These are phyloP conservation scores for Micrastur ruficollis DNA, from an alignment of 2,797 vertebrate species.

Conservation along the genomic window DNA sequence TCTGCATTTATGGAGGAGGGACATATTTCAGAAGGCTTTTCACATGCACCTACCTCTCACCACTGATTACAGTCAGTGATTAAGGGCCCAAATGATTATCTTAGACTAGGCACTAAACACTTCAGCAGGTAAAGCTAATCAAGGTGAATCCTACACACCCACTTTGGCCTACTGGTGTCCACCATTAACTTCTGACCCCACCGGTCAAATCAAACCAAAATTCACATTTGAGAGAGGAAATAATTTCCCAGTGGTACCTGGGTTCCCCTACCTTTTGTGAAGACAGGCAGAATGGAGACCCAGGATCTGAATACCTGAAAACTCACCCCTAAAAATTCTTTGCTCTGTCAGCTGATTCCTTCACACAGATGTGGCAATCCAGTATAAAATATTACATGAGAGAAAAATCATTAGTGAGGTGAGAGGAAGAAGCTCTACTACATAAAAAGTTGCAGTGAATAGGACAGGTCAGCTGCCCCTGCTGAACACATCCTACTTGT, in stretches of 20 bases:
- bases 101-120: background rate
- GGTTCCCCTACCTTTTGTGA: background rate
- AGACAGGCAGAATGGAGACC: background rate
- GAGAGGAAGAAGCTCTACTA: background rate
- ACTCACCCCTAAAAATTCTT: background rate
- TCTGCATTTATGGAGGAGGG: background rate
- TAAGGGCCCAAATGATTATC: background rate
- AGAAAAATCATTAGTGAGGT: background rate
- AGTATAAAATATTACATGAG: background rate
- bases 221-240: background rate
- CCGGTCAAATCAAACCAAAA: background rate
- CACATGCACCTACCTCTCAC: background rate
- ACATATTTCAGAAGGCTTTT: background rate
- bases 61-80: background rate
- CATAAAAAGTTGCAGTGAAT: background rate
- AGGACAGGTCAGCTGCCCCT: background rate
- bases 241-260: background rate
- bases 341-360: background rate
- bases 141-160: background rate
- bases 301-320: background rate
- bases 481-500: background rate
- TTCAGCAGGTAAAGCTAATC: background rate
- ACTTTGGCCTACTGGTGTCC: background rate
- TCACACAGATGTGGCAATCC: background rate
- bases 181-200: background rate